Evolutionary conservation across 2,888 invertebrate species (phyloP), one percentile per base, ranked within the genome.

Genomic region (Eupsilia transversa): DNA sequence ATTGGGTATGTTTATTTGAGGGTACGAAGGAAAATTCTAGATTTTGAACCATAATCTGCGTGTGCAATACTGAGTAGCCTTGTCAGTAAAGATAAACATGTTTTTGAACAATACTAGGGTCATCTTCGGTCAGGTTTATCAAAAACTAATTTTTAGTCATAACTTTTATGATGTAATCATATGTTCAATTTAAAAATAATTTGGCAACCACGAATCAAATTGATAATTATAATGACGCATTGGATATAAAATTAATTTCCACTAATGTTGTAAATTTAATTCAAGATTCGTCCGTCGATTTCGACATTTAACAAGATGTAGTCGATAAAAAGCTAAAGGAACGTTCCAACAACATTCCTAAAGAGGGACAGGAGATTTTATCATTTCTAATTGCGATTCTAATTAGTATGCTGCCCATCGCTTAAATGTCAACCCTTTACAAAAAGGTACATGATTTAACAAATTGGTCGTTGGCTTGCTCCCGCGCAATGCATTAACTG

Each of bases 371-470:
- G 66, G 64, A 89, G 90, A 91, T 91, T 83, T 82, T 89, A 91
- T 91, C 91, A 76, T 85, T 81, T 84, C 88, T 89, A 91, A 91
- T 91, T 91, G 87, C 86, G 77, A 84, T 84, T 86, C 89, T 91
- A 91, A 93, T 93, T 91, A 91, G 89, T 90, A 90, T 87, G 83
- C 88, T 81, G 85, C 75, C 84, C 89, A 86, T 83, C 77, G 84
- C 77, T 88, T 87, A 83, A 84, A 88, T 87, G 86, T 85, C 86
- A 87, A 82, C 86, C 89, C 87, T 87, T 87, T 84, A 87, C 81
- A 88, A 86, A 89, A 87, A 83, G 82, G 73, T 75, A 64, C 70
- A 80, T 69, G 72, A 79, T 82, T 86, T 86, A 83, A 88, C 88
- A 88, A 90, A 90, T 89, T 88, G 80, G 75, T 67, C 76, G 81